Conservation (phyloP, 2,113 vertebrate genomes). For the Cepphus grylle region DNA sequence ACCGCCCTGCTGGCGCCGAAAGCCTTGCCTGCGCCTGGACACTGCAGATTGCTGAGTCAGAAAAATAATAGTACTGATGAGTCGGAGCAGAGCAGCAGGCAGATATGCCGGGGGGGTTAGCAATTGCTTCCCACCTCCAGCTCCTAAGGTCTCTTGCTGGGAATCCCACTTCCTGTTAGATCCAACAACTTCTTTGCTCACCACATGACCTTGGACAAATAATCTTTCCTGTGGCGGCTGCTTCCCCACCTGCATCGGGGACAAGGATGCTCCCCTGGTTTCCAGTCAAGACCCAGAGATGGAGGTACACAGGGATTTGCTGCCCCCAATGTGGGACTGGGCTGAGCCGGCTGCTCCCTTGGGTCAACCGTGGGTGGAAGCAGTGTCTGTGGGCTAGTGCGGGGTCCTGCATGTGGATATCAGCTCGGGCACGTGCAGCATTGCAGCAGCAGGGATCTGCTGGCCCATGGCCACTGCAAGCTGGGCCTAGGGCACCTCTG, state of each 20-base stretch:
- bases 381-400: neutral
- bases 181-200: neutral
- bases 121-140: neutral
- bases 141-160: neutral
- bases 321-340: too few species aligned
- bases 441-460: fast-evolving
- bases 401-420: fast-evolving
- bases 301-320: neutral
- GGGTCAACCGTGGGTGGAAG: neutral
- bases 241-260: fast-evolving
- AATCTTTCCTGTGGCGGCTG: neutral
- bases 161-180: neutral
- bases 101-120: neutral
- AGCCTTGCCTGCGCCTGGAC: neutral
- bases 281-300: neutral
- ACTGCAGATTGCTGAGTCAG: neutral
- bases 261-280: neutral
- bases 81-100: neutral
- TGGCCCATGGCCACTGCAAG: fast-evolving
- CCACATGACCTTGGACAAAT: neutral
- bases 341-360: neutral
- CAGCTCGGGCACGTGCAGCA: fast-evolving
- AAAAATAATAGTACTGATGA: neutral
- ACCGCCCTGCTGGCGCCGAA: neutral
- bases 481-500: too few species aligned